phyloP scores from a whole-genome alignment of 2,113 vertebrate genomes.

The Panthera tigris region DNA sequence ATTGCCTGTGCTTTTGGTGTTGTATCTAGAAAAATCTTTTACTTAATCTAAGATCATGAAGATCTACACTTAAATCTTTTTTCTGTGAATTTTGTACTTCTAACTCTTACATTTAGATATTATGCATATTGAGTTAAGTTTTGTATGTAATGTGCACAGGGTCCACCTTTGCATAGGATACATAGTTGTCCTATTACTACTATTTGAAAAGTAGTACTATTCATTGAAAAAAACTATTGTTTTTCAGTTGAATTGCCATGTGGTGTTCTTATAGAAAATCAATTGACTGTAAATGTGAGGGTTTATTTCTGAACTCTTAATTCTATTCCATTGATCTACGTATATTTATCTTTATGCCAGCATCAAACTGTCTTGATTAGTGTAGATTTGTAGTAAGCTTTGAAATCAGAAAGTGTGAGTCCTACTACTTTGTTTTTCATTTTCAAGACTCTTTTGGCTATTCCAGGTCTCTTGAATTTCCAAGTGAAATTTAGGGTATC shows the following conservation, averaged over 20 bases:
- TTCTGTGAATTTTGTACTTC: background rate
- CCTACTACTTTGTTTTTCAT: background rate
- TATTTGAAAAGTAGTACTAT: background rate
- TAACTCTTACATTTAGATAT: background rate
- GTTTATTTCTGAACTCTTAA: background rate
- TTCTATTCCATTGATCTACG: background rate
- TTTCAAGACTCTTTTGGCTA: background rate
- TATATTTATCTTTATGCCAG: background rate
- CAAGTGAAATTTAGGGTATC: background rate
- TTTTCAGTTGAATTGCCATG: background rate
- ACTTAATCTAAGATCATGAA: background rate
- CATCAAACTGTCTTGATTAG: background rate
- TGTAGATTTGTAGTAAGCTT: background rate
- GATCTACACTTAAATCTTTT: background rate
- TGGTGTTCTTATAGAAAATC: background rate
- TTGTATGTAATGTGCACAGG: background rate
- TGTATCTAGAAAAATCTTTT: background rate
- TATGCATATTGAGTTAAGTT: background rate
- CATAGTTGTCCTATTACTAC: no score
- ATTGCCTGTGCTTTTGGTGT: background rate
- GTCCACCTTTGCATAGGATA: background rate
- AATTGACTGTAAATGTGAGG: background rate
- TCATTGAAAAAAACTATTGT: background rate
- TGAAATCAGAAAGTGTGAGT: background rate
- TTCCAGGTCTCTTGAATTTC: background rate